Base-by-base conservation (phyloP, 2,797 vertebrate species). In the Antrozous pallidus region DNA sequence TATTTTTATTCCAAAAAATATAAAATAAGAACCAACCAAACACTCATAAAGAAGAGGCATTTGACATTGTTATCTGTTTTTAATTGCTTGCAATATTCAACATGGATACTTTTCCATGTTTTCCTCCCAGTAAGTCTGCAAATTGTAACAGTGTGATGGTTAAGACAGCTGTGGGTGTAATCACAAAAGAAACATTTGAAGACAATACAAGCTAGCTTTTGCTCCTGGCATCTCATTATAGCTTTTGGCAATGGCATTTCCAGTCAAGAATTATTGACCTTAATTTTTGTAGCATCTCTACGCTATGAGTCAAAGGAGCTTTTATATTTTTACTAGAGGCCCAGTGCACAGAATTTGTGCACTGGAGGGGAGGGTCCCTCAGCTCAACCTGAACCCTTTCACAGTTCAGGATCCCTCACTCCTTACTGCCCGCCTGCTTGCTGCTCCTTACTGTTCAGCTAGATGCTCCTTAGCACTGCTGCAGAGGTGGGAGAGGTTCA, bases 41-140 rank as follows among this genome's bases (percentile, higher is more conserved):
- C 4, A 33, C 4, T 49, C 56, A 42, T 67, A 80, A 82, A n/a
- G 10, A 26, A 89, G 38, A 95, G 17, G 10, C 4, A 5, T 77
- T 85, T 69, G 51, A 17, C 74, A 40, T 49, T 28, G 3, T 67
- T 70, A 67, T 61, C 16, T 83, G 9, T 49, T 92, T 86, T 90
- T 67, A 70, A 81, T 79, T 93, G 45, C 54, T 92, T 94, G 5
- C 80, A 94, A 85, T 74, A 49, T 84, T 31, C 51, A 71, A 81
- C 33, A 78, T 67, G 49, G 69, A 82, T 58, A 61, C 18, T 73
- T 74, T 75, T 87, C 12, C 40, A 63, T 58, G 70, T 36, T 91
- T 93, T 85, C 47, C 22, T 93, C 71, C 77, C 26, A 77, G 42
- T 24, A 77, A 1, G 89, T 85, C 9, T 63, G 26, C 22, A 93